Evolutionary conservation across 2,113 vertebrate genomes (phyloP).

Genomic region (Mesoclemmys tuberculata): DNA sequence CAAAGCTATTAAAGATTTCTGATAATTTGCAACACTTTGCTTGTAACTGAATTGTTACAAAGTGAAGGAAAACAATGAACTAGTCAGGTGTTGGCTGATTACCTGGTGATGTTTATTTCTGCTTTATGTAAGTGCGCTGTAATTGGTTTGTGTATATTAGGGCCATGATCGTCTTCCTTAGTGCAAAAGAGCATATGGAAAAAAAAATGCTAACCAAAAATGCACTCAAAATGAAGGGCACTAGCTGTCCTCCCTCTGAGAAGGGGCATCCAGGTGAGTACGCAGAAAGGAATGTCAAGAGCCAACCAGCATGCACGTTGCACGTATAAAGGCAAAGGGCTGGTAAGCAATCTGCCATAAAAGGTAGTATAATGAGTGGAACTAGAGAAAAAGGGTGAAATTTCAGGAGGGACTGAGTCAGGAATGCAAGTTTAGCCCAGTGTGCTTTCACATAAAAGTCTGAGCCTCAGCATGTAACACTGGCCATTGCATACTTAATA

Average conservation of each 20-base stretch:
- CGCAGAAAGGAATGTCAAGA: rapidly evolving
- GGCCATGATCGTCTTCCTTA: neutral
- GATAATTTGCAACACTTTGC: neutral
- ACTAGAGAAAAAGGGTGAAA: neutral
- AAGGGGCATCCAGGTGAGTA: rapidly evolving
- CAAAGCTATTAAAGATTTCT: neutral
- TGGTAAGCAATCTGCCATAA: neutral
- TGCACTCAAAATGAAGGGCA: neutral
- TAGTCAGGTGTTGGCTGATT: neutral
- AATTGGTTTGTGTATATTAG: neutral
- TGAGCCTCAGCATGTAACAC: rapidly evolving
- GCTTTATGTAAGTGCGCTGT: neutral
- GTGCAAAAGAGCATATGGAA: neutral
- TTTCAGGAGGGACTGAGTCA: neutral
- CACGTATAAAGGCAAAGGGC: neutral
- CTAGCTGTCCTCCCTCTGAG: rapidly evolving
- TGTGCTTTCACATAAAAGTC: neutral
- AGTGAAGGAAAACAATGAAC: neutral
- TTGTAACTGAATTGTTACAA: neutral
- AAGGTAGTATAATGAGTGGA: neutral
- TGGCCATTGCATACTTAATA: neutral
- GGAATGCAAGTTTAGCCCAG: neutral
- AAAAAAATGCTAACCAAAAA: neutral
- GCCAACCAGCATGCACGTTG: neutral
- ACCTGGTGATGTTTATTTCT: neutral